Percentiles rank a stretch among this genome's conserved stretches.
These are phyloP conservation scores for Eleutherodactylus coqui DNA, from an alignment of 2,797 vertebrate species.

Conservation along the genomic window DNA sequence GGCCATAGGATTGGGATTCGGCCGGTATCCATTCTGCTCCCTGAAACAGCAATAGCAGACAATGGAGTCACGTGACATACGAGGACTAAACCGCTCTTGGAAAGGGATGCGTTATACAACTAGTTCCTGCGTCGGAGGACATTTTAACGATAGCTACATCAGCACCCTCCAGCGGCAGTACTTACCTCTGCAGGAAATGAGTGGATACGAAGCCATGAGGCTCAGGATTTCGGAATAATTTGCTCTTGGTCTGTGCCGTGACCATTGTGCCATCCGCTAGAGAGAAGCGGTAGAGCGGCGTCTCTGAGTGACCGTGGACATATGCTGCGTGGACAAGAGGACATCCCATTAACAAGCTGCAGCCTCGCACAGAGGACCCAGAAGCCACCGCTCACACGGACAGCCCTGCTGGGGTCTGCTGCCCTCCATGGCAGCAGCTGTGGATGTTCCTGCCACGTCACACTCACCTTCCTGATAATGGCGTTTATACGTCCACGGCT, in stretches of 20 bases:
- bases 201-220: conserved; percentile 91
- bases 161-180: too few relatives aligned
- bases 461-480: conserved; percentile 94
- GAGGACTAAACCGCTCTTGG: too few relatives aligned
- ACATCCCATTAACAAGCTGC: not conserved
- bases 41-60: conserved; percentile 70
- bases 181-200: conserved; percentile 93
- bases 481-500: conserved; percentile 92
- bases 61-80: not conserved
- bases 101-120: too few relatives aligned
- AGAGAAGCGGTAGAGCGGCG: conserved; percentile 91
- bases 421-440: not conserved
- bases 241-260: conserved; percentile 93
- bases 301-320: conserved; percentile 91
- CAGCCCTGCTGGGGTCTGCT: too few relatives aligned
- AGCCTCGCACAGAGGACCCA: too few relatives aligned
- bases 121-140: too few relatives aligned
- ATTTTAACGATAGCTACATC: too few relatives aligned
- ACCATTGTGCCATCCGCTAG: conserved; percentile 94
- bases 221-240: conserved; percentile 90
- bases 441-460: too few relatives aligned
- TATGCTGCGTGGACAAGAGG: conserved; percentile 78
- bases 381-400: too few relatives aligned
- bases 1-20: conserved; percentile 77
- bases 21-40: conserved; percentile 90